Conservation (phyloP, 2,113 vertebrate species). For the Heloderma charlesbogerti region DNA sequence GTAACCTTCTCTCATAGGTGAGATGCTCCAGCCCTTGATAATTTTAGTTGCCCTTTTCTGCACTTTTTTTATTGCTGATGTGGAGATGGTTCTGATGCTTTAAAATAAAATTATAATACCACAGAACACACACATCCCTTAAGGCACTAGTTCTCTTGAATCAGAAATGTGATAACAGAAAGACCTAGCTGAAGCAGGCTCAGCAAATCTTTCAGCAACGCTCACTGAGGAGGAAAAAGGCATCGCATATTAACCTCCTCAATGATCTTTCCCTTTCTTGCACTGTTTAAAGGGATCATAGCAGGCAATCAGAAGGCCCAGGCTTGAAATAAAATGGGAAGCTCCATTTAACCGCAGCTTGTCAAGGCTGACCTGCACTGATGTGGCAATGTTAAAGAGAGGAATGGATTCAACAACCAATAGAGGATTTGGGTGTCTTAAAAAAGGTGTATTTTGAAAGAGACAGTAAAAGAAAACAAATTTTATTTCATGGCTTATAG, state of each 20-base stretch:
- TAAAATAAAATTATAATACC: accelerated
- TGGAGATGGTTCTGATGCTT: not conserved
- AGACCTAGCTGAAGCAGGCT: accelerated
- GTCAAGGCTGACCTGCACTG: not conserved
- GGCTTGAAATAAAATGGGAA: not conserved
- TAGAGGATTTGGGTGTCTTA: not conserved
- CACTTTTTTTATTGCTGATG: slow-evolving; percentile 1
- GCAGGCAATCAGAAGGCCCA: not conserved
- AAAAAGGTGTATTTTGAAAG: not conserved
- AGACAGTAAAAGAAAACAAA: not conserved
- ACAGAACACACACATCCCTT: not conserved
- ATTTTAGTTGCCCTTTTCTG: no score
- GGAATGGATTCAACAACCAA: not conserved
- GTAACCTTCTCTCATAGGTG: no score
- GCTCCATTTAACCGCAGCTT: no score
- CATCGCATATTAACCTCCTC: not conserved
- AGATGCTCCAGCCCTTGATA: no score
- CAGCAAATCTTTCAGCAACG: not conserved
- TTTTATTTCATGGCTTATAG: slow-evolving; percentile 47
- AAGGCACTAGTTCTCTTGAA: not conserved
- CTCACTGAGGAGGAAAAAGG: not conserved
- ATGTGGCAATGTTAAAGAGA: not conserved
- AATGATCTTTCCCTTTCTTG: not conserved
- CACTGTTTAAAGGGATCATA: not conserved
- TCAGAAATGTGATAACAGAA: not conserved